phyloP scores from a whole-genome alignment of 2,113 vertebrate genomes.

The Syngnathus scovelli region DNA sequence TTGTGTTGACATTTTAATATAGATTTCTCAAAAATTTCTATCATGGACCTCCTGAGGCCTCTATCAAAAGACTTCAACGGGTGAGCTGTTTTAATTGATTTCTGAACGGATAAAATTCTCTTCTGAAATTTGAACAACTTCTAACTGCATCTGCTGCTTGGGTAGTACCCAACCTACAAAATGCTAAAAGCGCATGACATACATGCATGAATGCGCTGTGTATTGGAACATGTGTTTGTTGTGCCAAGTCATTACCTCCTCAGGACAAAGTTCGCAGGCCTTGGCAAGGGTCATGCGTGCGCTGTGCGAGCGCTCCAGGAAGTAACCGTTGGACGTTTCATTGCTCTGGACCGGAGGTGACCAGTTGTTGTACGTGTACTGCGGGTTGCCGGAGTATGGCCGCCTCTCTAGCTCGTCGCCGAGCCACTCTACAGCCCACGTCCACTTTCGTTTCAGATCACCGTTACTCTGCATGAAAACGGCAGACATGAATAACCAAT shows the following conservation, averaged over 20 bases:
- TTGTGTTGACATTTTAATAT: too few species aligned
- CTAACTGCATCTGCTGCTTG: too few species aligned
- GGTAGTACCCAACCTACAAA: neutral
- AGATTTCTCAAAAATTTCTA: neutral
- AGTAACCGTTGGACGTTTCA: conserved; percentile 98
- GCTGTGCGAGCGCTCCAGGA: conserved; percentile 97
- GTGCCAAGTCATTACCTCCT: conserved; percentile 80
- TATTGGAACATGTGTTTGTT: conserved; percentile 1
- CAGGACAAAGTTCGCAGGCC: conserved; percentile 97
- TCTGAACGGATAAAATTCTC: neutral
- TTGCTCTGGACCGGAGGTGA: conserved; percentile 98
- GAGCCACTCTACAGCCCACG: conserved; percentile 99
- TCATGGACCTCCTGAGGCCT: neutral
- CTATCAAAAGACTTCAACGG: neutral
- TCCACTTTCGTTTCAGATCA: conserved; percentile 98
- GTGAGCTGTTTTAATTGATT: neutral
- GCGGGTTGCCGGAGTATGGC: conserved; percentile 94
- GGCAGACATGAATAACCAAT: neutral
- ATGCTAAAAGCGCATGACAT: neutral
- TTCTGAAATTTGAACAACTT: neutral
- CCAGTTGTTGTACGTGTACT: conserved; percentile 99
- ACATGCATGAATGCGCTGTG: too few species aligned
- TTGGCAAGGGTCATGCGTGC: conserved; percentile 98
- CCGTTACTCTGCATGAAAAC: conserved; percentile 84
- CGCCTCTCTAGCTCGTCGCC: conserved; percentile 95